Conservation (phyloP, 2,113 vertebrate genomes). For the Rhegmatorhina hoffmannsi region DNA sequence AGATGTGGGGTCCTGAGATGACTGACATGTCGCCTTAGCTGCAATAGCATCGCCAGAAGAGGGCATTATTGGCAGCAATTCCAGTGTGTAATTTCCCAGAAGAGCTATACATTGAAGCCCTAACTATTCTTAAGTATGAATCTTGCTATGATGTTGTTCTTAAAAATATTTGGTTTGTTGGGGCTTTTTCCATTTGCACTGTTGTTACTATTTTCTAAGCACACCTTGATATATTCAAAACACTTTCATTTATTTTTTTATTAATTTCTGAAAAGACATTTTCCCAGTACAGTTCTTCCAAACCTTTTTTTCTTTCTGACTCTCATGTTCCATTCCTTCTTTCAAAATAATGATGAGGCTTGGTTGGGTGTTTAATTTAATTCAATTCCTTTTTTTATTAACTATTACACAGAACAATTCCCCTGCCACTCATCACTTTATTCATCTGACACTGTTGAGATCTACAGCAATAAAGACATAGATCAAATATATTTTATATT, state of each 20-base stretch:
- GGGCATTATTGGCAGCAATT: conserved; percentile 74
- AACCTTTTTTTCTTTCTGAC: not conserved
- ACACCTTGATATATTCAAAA: not conserved
- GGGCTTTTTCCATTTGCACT: not conserved
- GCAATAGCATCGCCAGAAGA: conserved; percentile 73
- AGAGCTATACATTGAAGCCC: conserved; percentile 48
- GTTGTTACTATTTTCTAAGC: not conserved
- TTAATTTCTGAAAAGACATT: conserved; percentile 6
- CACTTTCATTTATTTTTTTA: not conserved
- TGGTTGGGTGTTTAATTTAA: not conserved
- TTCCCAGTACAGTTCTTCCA: not conserved
- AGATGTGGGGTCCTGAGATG: conserved; percentile 25
- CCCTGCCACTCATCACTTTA: not conserved
- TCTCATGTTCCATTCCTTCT: not conserved
- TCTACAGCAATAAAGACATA: not conserved
- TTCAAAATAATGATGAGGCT: not conserved
- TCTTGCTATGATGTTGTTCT: conserved; percentile 31
- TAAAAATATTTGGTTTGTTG: conserved; percentile 29
- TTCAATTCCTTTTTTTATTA: not conserved
- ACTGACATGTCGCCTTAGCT: conserved; percentile 7
- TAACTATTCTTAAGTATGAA: conserved; percentile 60
- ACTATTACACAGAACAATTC: not conserved
- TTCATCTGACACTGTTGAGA: not conserved
- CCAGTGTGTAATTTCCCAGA: conserved; percentile 48
- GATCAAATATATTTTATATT: not conserved